phyloP scores from a whole-genome alignment of 2,888 invertebrate genomes.

The Acleris laterana region DNA sequence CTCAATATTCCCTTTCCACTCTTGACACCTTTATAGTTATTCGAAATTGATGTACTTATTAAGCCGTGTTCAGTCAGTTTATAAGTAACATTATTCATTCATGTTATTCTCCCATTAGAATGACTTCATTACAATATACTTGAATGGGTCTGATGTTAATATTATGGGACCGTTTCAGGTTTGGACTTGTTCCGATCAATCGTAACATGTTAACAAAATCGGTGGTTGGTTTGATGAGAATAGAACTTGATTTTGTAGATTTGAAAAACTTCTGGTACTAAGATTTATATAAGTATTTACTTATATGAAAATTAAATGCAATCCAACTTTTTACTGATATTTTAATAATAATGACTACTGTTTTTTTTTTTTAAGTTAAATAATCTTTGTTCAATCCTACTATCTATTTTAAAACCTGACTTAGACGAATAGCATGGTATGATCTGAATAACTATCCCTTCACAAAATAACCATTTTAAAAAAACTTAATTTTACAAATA shows the following conservation, averaged over 20 bases:
- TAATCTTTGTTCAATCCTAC: too few species aligned
- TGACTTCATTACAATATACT: slow-evolving; percentile 30
- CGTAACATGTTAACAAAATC: slow-evolving; percentile 26
- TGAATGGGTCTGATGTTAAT: slow-evolving; percentile 29
- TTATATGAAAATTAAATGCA: too few species aligned
- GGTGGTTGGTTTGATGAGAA: background rate
- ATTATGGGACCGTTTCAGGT: slow-evolving; percentile 28
- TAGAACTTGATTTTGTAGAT: too few species aligned
- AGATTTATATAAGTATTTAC: too few species aligned
- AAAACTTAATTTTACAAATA: slow-evolving; percentile 15
- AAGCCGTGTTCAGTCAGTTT: slow-evolving; percentile 23
- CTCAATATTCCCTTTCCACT: background rate
- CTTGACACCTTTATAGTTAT: background rate
- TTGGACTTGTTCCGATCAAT: slow-evolving; percentile 17
- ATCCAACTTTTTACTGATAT: too few species aligned
- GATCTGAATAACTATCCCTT: too few species aligned
- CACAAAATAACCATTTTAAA: too few species aligned
- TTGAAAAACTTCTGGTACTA: too few species aligned
- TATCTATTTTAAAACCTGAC: too few species aligned
- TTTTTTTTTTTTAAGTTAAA: too few species aligned
- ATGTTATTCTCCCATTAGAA: slow-evolving; percentile 29
- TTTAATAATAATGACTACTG: too few species aligned
- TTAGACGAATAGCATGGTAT: too few species aligned
- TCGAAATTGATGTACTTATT: slow-evolving; percentile 7
- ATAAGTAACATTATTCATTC: slow-evolving; percentile 30